phyloP scores from a whole-genome alignment of 2,888 invertebrate genomes.

The Spodoptera picta region DNA sequence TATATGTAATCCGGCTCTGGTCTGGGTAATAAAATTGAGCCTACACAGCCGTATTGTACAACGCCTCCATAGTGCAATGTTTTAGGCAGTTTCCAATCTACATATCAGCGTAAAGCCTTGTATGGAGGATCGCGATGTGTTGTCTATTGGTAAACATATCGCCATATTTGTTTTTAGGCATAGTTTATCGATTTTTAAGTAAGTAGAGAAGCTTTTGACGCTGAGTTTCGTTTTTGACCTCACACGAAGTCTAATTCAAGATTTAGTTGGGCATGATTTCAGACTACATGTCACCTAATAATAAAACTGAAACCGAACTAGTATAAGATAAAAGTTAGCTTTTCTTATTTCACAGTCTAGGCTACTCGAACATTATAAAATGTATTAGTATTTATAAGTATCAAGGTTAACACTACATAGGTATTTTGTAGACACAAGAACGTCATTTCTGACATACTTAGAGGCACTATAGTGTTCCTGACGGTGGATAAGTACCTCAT shows the following conservation, averaged over 20 bases:
- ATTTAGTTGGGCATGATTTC: no score
- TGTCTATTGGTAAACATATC: conserved; percentile 8
- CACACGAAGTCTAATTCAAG: no score
- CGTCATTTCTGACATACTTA: no score
- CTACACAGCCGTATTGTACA: conserved; percentile 40
- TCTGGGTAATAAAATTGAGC: conserved; percentile 33
- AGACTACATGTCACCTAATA: no score
- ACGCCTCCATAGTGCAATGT: conserved; percentile 43
- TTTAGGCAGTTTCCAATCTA: conserved; percentile 21
- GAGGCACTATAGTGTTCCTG: not conserved
- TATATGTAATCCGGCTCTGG: conserved; percentile 1
- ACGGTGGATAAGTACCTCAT: conserved; percentile 14
- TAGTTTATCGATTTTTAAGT: not conserved
- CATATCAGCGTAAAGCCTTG: conserved; percentile 6
- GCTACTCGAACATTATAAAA: no score
- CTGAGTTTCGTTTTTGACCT: no score
- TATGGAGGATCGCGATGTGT: not conserved
- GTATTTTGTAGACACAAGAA: no score
- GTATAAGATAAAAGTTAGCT: no score
- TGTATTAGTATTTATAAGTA: no score
- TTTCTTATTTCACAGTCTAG: no score
- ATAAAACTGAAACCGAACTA: no score
- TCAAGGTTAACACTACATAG: no score
- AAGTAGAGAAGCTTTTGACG: not conserved
- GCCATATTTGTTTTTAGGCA: not conserved